phyloP scores from a whole-genome alignment of 2,888 invertebrate genomes.

The Drosophila pseudotalamancana region DNA sequence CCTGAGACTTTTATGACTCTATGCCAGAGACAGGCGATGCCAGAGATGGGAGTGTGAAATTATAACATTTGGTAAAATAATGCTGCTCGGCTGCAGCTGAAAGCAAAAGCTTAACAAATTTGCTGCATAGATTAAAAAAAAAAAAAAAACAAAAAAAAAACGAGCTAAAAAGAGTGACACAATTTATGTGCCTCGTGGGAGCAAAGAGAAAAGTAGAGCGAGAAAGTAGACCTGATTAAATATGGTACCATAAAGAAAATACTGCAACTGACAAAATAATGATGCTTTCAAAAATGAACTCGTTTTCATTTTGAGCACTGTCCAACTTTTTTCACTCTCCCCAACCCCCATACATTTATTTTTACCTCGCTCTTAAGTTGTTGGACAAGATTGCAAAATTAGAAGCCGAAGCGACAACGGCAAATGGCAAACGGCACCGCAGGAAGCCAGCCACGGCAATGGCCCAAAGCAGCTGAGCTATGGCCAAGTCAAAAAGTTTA shows the following conservation, averaged over 20 bases:
- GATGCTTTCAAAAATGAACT: conserved; percentile 68
- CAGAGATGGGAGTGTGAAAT: conserved; percentile 44
- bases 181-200: conserved; percentile 41
- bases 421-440: conserved; percentile 42
- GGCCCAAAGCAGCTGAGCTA: conserved; percentile 50
- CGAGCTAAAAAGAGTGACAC: no score
- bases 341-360: conserved; percentile 16
- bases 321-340: conserved; percentile 24
- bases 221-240: conserved; percentile 21
- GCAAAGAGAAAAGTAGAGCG: not conserved
- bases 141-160: conserved; percentile 21
- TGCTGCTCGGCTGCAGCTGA: conserved; percentile 69
- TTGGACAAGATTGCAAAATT: conserved; percentile 80
- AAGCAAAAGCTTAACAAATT: conserved; percentile 74
- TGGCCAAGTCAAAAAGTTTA: conserved; percentile 76
- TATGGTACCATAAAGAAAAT: not conserved
- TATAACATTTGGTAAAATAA: conserved; percentile 71
- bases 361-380: conserved; percentile 49
- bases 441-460: conserved; percentile 32
- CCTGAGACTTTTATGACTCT: conserved; percentile 68
- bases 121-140: conserved; percentile 59
- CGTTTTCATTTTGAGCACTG: conserved; percentile 44
- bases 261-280: conserved; percentile 57
- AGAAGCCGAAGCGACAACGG: conserved; percentile 50
- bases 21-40: conserved; percentile 52